phyloP scores from a whole-genome alignment of 2,888 invertebrate genomes.

The Leptinotarsa peninsularis region DNA sequence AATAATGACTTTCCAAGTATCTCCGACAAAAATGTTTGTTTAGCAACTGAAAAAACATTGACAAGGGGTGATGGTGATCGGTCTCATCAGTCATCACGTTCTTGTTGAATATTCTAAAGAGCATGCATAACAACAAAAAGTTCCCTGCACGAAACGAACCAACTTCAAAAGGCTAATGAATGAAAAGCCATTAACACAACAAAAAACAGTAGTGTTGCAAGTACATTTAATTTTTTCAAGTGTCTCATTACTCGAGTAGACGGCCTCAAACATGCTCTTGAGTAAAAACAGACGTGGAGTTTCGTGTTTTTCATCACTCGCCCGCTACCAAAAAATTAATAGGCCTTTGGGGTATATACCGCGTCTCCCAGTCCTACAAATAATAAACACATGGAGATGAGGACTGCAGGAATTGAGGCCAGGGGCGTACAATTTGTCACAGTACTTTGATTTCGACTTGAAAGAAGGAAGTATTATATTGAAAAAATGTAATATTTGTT shows the following conservation, averaged over 20 bases:
- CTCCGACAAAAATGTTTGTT: no score
- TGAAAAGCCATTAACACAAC: conserved; percentile 34
- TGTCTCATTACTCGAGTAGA: conserved; percentile 40
- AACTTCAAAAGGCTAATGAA: conserved; percentile 23
- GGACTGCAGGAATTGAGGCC: conserved; percentile 6
- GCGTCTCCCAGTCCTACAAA: conserved; percentile 20
- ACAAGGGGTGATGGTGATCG: neutral
- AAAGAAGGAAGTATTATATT: neutral
- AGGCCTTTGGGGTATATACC: conserved; percentile 37
- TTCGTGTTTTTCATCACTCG: conserved; percentile 48
- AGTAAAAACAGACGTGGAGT: conserved; percentile 43
- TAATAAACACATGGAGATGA: conserved; percentile 29
- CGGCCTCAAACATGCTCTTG: conserved; percentile 36
- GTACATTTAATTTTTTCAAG: conserved; percentile 46
- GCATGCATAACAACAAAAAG: conserved; percentile 2
- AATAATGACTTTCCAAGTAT: no score
- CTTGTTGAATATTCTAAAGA: conserved; percentile 8
- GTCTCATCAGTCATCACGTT: conserved; percentile 3
- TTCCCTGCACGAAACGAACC: neutral
- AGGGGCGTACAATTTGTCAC: neutral
- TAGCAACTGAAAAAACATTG: neutral
- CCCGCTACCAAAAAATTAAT: conserved; percentile 48
- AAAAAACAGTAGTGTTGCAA: conserved; percentile 40
- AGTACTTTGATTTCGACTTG: neutral
- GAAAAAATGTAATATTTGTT: no score